Conservation (phyloP, 1,140 invertebrate genomes). For the Radopholus similis region DNA sequence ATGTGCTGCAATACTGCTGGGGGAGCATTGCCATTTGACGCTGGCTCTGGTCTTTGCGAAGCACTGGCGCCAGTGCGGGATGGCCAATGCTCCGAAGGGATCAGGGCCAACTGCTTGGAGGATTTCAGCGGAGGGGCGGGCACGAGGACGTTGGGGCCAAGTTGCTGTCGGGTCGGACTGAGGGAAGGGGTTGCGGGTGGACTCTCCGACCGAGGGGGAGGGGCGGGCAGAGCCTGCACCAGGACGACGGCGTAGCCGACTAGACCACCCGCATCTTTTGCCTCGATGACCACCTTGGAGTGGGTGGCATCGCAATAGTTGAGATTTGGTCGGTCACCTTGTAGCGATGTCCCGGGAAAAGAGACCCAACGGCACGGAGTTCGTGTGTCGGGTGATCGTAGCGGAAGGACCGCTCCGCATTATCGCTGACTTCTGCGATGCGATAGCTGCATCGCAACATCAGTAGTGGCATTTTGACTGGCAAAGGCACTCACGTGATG, state of each 20-base stretch:
- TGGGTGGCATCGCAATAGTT: neutral
- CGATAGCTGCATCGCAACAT: conserved; percentile 34
- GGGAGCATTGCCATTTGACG: neutral
- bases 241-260: conserved; percentile 43
- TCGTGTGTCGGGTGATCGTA: conserved; percentile 50
- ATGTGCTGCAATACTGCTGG: neutral
- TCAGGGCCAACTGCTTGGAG: neutral
- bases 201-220: neutral
- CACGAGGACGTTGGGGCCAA: neutral
- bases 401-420: conserved; percentile 32
- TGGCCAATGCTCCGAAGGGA: neutral
- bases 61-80: neutral
- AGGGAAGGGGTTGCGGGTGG: neutral
- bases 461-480: neutral
- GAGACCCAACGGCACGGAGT: conserved; percentile 41
- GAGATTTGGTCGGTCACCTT: conserved; percentile 31
- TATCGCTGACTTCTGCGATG: conserved; percentile 44
- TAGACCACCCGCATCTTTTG: conserved; percentile 49
- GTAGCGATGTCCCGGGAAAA: conserved; percentile 48
- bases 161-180: too few relatives aligned
- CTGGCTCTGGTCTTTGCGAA: neutral
- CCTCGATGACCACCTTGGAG: conserved; percentile 49
- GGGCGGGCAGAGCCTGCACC: conserved; percentile 37
- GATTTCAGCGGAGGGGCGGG: neutral
- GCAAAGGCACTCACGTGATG: conserved; percentile 7